Conservation (phyloP, 2,797 vertebrate species). For the Meriones psammophilus region DNA sequence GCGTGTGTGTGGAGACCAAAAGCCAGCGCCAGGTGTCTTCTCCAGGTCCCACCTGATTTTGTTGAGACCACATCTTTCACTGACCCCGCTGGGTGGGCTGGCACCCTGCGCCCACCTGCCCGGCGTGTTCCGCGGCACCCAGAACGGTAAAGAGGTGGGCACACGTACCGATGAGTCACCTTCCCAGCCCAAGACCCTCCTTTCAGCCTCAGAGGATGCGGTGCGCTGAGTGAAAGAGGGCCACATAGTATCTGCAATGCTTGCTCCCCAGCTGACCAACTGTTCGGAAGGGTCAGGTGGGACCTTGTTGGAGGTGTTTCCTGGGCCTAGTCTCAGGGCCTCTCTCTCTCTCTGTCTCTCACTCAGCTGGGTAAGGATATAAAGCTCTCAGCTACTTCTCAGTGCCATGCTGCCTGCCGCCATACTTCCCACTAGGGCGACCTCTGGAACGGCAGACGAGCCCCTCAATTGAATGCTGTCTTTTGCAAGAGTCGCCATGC, state of each 20-base stretch:
- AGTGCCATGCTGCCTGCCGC: neutral
- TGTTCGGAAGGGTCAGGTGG: neutral
- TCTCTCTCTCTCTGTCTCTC: neutral
- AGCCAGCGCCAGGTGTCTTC: neutral
- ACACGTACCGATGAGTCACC: neutral
- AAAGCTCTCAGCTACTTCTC: neutral
- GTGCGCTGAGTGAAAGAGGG: neutral
- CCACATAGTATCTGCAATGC: neutral
- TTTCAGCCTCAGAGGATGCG: neutral
- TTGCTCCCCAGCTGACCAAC: neutral
- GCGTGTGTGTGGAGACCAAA: neutral
- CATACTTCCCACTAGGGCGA: neutral
- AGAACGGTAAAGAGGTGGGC: neutral
- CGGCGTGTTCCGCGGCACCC: neutral
- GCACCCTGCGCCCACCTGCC: neutral
- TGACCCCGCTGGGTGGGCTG: neutral
- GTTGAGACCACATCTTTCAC: neutral
- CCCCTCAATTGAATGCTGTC: neutral
- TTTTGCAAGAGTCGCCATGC: neutral
- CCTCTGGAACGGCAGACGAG: neutral
- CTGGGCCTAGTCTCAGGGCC: neutral
- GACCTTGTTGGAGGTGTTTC: neutral
- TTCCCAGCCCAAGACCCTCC: neutral
- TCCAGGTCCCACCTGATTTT: neutral
- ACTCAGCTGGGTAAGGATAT: neutral